A percentile compares a stretch with the other conserved stretches of the same genome.
phyloP scores from a whole-genome alignment of 2,888 invertebrate genomes.

The Dasysyrphus albostriatus region DNA sequence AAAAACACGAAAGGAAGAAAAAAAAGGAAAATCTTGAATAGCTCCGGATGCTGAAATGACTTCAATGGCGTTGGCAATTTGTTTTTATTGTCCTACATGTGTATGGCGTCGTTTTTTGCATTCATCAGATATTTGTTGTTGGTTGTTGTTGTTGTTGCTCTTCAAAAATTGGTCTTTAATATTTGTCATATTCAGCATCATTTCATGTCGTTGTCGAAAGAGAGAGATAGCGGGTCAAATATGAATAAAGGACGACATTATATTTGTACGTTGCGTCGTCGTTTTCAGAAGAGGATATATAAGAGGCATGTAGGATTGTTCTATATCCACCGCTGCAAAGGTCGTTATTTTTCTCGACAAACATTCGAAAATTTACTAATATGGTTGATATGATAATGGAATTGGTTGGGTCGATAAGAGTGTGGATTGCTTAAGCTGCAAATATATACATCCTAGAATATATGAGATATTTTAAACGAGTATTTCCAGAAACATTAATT shows the following conservation, averaged over 20 bases:
- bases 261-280: constrained; percentile 2
- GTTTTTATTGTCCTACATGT: constrained; percentile 74
- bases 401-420: too few species aligned
- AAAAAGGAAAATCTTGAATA: constrained; percentile 47
- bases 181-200: constrained; percentile 47
- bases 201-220: neutral
- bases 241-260: constrained; percentile 64
- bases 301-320: too few species aligned
- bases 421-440: too few species aligned
- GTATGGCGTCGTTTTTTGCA: constrained; percentile 64
- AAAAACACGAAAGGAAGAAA: constrained; percentile 17
- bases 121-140: constrained; percentile 36
- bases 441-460: too few species aligned
- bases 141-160: constrained; percentile 12
- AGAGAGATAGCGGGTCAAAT: constrained; percentile 5
- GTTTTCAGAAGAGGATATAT: neutral
- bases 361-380: too few species aligned
- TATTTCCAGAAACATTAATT: too few species aligned
- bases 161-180: constrained; percentile 65
- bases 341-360: too few species aligned
- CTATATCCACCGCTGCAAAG: too few species aligned
- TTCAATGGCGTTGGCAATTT: constrained; percentile 72
- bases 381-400: too few species aligned
- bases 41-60: constrained; percentile 46
- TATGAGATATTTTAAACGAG: too few species aligned